Percentiles rank a stretch among this genome's conserved stretches.
phyloP scores from a whole-genome alignment of 2,113 vertebrate species.

The Nerophis lumbriciformis region DNA sequence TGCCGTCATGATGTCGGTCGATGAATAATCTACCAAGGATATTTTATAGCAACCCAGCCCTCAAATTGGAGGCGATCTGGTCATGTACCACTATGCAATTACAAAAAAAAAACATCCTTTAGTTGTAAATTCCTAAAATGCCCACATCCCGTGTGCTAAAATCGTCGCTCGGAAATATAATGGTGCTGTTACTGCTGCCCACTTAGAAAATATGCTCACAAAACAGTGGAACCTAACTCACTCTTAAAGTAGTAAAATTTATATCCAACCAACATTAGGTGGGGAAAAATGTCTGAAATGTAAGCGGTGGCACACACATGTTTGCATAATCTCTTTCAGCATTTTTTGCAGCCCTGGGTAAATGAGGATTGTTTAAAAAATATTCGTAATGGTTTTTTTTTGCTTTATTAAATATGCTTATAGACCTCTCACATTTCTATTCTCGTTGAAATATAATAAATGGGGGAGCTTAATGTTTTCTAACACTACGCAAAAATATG shows the following conservation, averaged over 20 bases:
- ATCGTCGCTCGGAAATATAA: background rate
- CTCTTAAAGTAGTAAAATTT: too few relatives aligned
- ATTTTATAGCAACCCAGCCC: too few relatives aligned
- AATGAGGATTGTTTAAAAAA: too few relatives aligned
- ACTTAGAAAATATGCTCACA: background rate
- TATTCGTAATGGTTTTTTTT: too few relatives aligned
- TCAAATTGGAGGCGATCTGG: conserved; percentile 1
- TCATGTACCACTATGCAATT: background rate
- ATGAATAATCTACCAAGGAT: background rate
- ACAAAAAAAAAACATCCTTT: background rate
- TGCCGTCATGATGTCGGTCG: background rate
- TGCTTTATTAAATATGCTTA: too few relatives aligned
- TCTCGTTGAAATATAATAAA: too few relatives aligned
- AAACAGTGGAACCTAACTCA: background rate
- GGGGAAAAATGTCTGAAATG: background rate
- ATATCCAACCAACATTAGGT: background rate
- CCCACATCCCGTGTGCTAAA: background rate
- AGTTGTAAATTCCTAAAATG: background rate
- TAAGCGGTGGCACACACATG: too few relatives aligned
- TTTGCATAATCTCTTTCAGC: too few relatives aligned
- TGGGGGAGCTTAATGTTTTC: too few relatives aligned
- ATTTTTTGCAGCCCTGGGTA: too few relatives aligned
- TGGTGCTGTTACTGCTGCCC: background rate
- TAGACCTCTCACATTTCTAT: too few relatives aligned
- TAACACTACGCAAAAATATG: too few relatives aligned